Base-by-base conservation (phyloP, 2,888 invertebrate genomes). In the Xestia xanthographa region DNA sequence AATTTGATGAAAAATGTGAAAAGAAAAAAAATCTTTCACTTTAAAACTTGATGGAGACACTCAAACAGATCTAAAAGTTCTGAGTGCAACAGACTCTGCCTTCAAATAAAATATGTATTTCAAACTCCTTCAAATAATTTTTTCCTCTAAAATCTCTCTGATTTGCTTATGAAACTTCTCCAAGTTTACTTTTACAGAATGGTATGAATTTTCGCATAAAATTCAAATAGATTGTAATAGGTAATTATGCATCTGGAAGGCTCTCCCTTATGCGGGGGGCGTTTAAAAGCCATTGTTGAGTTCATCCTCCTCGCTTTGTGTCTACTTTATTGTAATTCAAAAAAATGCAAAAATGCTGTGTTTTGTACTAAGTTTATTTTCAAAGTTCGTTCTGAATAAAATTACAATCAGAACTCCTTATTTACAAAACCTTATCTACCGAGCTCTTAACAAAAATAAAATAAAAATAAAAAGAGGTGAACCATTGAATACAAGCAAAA, bases 161-260 rank as follows among this genome's bases (percentile, higher is more conserved):
- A 63, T 62, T 71, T 76, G n/a, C 60, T 22, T 50, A 38, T 22
- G n/a, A 72, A 73, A 56, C 14, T 38, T 72, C 62, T 50, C 45
- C 4, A 48, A 87, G 75, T 74, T 75, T 72, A 53, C 65, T 66
- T 79, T 79, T 68, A 66, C 53, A 73, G 63, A 73, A 75, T 66
- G 75, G 41, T 66, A 73, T 75, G 81, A 86, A 88, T 87, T 86
- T 87, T 81, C 77, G 56, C 87, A 89, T 90, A 87, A 91, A 91
- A 89, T 89, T 85, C 75, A 80, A 88, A 88, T 86, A 79, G 75
- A 80, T 72, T 75, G 66, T 77, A 72, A 84, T 83, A n/a, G n/a
- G n/a, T n/a, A 89, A 91, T 92, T 91, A 89, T 90, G 87, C 88
- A 91, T 90, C 77, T 88, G 82, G 92, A 90, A 87, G 86, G 79